Evolutionary conservation across 1,140 invertebrate species (phyloP).

Genomic region (Drosophila nikananu): DNA sequence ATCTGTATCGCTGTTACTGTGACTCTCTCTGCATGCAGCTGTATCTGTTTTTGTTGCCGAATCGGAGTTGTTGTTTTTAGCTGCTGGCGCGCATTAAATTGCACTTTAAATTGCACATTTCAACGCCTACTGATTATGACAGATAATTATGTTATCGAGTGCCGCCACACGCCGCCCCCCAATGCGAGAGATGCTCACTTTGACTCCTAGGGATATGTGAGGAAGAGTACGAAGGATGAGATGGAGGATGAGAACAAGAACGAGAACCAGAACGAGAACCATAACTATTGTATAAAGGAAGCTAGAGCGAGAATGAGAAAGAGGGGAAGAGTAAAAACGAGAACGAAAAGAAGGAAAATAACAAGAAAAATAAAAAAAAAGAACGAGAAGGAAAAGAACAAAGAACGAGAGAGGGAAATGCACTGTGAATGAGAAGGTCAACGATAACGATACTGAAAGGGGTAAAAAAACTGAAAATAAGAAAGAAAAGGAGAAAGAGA

Average conservation of each 20-base stretch:
- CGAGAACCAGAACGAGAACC: not conserved
- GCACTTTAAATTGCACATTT: conserved; percentile 84
- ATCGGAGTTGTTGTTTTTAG: conserved; percentile 52
- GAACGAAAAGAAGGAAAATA: not conserved
- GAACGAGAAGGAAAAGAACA: too few relatives aligned
- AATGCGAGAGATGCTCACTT: conserved; percentile 3
- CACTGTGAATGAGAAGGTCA: too few relatives aligned
- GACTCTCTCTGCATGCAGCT: conserved; percentile 8
- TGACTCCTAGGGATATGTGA: not conserved
- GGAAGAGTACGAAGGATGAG: not conserved
- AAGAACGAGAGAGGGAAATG: too few relatives aligned
- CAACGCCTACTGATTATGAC: conserved; percentile 84
- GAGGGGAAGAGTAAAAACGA: not conserved
- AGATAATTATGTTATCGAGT: conserved; percentile 83
- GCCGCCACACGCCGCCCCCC: conserved; percentile 62
- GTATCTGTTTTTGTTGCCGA: conserved; percentile 15
- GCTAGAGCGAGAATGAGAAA: not conserved
- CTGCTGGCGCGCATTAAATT: conserved; percentile 80
- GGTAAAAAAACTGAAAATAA: too few relatives aligned
- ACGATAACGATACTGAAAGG: too few relatives aligned
- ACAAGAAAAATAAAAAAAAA: not conserved
- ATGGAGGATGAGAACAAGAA: not conserved
- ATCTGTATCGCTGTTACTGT: conserved; percentile 13
- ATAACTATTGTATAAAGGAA: not conserved
- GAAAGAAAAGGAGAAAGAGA: too few relatives aligned